Evolutionary conservation across 2,888 invertebrate species (phyloP).

Genomic region (Embidobia sp.): DNA sequence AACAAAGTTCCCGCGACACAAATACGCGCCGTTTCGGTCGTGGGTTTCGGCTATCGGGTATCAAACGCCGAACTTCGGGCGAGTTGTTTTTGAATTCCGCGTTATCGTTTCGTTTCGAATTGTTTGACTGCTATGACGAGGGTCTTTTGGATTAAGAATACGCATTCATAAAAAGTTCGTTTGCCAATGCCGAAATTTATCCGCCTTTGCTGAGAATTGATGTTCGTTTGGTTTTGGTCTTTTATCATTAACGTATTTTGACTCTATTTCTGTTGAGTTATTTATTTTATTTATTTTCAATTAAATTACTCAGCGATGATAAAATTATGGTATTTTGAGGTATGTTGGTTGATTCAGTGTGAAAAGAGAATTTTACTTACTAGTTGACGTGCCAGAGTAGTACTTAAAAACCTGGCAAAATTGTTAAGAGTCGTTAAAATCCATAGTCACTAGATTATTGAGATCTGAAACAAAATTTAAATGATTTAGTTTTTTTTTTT

Average conservation of each 20-base stretch:
- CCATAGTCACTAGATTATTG: constrained; percentile 8
- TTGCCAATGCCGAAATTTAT: no score
- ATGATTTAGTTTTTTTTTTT: no score
- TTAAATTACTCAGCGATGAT: no score
- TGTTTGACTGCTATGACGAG: constrained; percentile 15
- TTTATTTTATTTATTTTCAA: no score
- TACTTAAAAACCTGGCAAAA: constrained; percentile 3
- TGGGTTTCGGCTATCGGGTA: constrained; percentile 40
- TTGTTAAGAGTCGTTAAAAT: constrained; percentile 17
- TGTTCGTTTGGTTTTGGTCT: no score
- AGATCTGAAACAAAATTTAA: constrained; percentile 14
- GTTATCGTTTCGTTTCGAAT: constrained; percentile 37
- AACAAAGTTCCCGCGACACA: constrained; percentile 48
- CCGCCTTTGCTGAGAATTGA: no score
- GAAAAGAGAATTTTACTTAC: constrained; percentile 2
- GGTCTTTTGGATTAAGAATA: constrained; percentile 21
- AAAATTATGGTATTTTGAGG: no score
- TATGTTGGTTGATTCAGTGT: no score
- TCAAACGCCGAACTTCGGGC: constrained; percentile 28
- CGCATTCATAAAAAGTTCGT: constrained; percentile 27
- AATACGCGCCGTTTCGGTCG: no score
- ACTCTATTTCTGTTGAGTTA: no score
- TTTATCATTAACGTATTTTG: no score
- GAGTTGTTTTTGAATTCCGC: constrained; percentile 30
- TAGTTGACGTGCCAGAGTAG: background rate